These are phyloP conservation scores for Conus ventricosus DNA, from an alignment of 1,140 invertebrate genomes.

Conservation along the genomic window DNA sequence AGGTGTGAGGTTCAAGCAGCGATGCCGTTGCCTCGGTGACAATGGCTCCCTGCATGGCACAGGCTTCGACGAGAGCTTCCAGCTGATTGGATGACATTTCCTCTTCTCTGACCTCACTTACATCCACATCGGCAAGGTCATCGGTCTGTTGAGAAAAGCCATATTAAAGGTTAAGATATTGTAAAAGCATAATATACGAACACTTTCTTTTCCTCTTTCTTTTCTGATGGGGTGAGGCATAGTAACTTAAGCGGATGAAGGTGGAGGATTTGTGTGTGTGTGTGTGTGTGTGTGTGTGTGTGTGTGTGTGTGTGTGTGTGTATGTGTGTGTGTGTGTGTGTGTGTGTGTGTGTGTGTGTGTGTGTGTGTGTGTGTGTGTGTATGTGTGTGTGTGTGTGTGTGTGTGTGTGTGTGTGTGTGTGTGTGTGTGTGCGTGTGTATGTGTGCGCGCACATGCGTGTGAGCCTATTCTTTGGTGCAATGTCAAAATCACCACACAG, in stretches of 20 bases:
- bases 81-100: not conserved
- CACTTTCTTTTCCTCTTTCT: no score
- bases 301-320: no score
- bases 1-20: not conserved
- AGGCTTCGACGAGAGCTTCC: not conserved
- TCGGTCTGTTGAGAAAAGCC: not conserved
- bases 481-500: no score
- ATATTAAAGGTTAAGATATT: no score
- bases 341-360: not conserved
- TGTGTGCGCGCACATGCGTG: no score
- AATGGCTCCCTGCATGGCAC: not conserved
- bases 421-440: not conserved
- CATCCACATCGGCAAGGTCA: not conserved
- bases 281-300: no score
- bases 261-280: not conserved
- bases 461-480: no score
- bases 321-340: not conserved
- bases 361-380: not conserved
- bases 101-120: not conserved
- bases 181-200: no score
- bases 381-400: not conserved
- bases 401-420: not conserved
- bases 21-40: not conserved
- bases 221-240: no score
- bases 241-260: no score